These are phyloP conservation scores for Scomber colias DNA, from an alignment of 2,113 vertebrate species.

Conservation along the genomic window DNA sequence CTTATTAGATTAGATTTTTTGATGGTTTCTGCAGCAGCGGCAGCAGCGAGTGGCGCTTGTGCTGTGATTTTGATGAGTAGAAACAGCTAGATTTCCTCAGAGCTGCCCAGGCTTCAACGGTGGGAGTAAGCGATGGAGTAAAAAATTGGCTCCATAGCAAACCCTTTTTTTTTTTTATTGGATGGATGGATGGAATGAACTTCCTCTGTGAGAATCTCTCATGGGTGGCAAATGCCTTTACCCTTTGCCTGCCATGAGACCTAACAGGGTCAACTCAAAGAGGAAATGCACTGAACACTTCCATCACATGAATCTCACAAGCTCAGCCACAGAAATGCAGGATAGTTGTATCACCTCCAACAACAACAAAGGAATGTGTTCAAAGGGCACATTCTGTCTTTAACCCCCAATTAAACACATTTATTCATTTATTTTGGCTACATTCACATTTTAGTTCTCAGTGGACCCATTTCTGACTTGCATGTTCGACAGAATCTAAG, in stretches of 20 bases:
- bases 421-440: too few species aligned
- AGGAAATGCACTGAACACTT: constrained; percentile 45
- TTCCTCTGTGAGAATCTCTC: not conserved
- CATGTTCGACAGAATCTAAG: too few species aligned
- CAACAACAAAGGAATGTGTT: not conserved
- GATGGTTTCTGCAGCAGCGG: not conserved
- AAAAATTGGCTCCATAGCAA: not conserved
- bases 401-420: too few species aligned
- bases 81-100: constrained; percentile 2
- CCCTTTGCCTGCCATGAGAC: not conserved
- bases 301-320: constrained; percentile 49
- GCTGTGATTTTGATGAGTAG: not conserved
- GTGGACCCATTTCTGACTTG: too few species aligned
- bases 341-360: not conserved
- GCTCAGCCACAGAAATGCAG: constrained; percentile 1
- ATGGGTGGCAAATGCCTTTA: not conserved
- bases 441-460: too few species aligned
- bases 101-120: not conserved
- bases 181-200: not conserved
- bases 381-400: too few species aligned
- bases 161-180: not conserved
- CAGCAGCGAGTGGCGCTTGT: not conserved
- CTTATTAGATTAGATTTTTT: not conserved
- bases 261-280: constrained; percentile 41
- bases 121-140: not conserved